phyloP scores from a whole-genome alignment of 2,797 vertebrate species.

The Thaleichthys pacificus region DNA sequence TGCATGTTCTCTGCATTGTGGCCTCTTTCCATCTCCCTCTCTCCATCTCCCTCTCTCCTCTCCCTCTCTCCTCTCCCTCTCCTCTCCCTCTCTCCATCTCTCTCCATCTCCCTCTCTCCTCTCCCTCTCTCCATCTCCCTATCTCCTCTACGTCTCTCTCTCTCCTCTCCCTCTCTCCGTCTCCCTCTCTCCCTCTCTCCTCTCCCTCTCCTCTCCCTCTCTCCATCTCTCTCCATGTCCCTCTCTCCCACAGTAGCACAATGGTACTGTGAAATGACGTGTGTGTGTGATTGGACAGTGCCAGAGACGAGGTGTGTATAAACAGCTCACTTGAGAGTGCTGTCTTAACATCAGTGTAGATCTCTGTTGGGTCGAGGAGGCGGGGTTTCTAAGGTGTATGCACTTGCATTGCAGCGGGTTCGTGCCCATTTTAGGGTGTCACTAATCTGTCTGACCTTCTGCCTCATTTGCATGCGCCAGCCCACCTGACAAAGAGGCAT shows the following conservation, averaged over 20 bases:
- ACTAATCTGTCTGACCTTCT: slow-evolving; percentile 70
- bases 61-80: neutral
- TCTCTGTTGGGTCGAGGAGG: too few relatives aligned
- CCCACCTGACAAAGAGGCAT: slow-evolving; percentile 60
- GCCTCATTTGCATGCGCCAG: slow-evolving; percentile 66
- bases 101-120: too few relatives aligned
- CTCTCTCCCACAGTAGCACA: neutral
- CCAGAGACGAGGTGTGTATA: neutral
- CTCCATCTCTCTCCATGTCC: neutral
- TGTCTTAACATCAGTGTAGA: too few relatives aligned
- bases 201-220: too few relatives aligned
- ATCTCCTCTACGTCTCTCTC: too few relatives aligned
- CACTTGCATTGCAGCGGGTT: slow-evolving; percentile 63
- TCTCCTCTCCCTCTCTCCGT: too few relatives aligned
- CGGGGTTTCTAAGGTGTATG: slow-evolving; percentile 29
- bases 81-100: too few relatives aligned
- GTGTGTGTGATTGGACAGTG: neutral
- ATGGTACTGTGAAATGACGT: neutral
- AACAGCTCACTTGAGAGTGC: neutral
- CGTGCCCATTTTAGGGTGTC: slow-evolving; percentile 65
- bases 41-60: too few relatives aligned
- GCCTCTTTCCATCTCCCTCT: too few relatives aligned
- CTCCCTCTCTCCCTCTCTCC: too few relatives aligned
- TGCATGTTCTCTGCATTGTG: neutral
- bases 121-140: neutral